These are phyloP conservation scores for Chelonus insularis DNA, from an alignment of 1,140 invertebrate genomes.

Conservation along the genomic window DNA sequence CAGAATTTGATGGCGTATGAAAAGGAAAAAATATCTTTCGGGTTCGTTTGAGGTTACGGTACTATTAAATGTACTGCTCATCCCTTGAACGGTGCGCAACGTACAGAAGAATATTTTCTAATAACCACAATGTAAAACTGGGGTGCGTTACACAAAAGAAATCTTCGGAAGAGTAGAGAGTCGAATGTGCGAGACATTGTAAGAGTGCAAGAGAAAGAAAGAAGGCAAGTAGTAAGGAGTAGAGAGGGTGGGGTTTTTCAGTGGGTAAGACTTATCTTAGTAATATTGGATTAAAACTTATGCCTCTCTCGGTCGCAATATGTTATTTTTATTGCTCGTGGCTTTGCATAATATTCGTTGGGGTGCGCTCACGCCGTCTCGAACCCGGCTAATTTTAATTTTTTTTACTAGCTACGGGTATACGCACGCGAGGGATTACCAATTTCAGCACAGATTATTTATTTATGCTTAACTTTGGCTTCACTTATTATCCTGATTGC, in stretches of 20 bases:
- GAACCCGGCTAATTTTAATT: constrained; percentile 58
- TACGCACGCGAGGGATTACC: constrained; percentile 9
- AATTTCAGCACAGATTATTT: constrained; percentile 20
- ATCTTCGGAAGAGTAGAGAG: constrained; percentile 42
- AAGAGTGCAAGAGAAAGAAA: constrained; percentile 17
- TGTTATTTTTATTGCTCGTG: constrained; percentile 63
- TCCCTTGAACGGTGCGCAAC: not conserved
- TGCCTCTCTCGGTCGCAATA: constrained; percentile 58
- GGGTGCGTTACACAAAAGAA: constrained; percentile 60
- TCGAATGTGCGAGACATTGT: constrained; percentile 4
- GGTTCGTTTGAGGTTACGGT: constrained; percentile 18
- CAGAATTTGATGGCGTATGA: constrained; percentile 2
- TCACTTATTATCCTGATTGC: not conserved
- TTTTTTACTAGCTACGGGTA: constrained; percentile 43
- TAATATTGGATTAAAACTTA: constrained; percentile 63
- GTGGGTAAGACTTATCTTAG: constrained; percentile 53
- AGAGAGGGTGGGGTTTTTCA: constrained; percentile 18
- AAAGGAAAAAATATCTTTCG: constrained; percentile 11
- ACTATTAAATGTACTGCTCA: constrained; percentile 37
- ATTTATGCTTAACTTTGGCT: constrained; percentile 3
- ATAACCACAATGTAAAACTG: constrained; percentile 59
- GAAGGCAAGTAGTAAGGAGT: constrained; percentile 24
- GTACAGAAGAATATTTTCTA: constrained; percentile 56
- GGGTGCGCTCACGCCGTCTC: constrained; percentile 11
- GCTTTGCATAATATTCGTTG: constrained; percentile 60